Evolutionary conservation across 2,888 invertebrate species (phyloP), one percentile per base, ranked within the genome.

Genomic region (Camptogramma bilineatum): DNA sequence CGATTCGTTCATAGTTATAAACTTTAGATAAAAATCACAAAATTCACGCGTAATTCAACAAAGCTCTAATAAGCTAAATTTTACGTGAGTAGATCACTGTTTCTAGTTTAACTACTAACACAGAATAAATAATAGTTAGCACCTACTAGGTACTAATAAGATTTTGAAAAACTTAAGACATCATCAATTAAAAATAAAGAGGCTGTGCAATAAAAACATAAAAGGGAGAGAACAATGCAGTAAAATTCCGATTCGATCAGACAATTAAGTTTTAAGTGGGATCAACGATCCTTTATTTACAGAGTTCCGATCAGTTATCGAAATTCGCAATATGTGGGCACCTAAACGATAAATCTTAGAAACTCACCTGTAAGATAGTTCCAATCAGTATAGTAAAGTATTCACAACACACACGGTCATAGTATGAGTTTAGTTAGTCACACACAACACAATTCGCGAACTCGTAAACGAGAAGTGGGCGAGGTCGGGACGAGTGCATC

Each of bases 181-280:
- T 34, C 10, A 9, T 9, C 34, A 34, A 34, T 39, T 39, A 28
- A 48, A 46, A 52, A 21, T 52, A 54, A 62, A 64, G 19, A 48
- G 52, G 56, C 39, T 31, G 65, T 54, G 50, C 69, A 61, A 31
- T 53, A 62, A 65, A 58, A 68, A 63, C 48, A 59, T 71, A 62
- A 52, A 28, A 65, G 68, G 71, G 59, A 64, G 62, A 66, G 64
- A 63, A 76, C 76, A 74, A 77, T 79, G 77, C 81, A 80, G 77
- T 85, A 76, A 81, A 81, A 71, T 80, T 62, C 74, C 73, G 75
- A 83, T 84, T 84, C 81, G 81, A 82, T 83, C 79, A 75, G 84
- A 79, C 84, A 85, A 87, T 88, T 86, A 88, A 84, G 71, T 82
- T 81, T 80, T 73, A 84, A 88, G 86, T 87, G 90, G 89, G 90